These are phyloP conservation scores for Philaenus spumarius DNA, from an alignment of 1,140 invertebrate species.

Conservation along the genomic window DNA sequence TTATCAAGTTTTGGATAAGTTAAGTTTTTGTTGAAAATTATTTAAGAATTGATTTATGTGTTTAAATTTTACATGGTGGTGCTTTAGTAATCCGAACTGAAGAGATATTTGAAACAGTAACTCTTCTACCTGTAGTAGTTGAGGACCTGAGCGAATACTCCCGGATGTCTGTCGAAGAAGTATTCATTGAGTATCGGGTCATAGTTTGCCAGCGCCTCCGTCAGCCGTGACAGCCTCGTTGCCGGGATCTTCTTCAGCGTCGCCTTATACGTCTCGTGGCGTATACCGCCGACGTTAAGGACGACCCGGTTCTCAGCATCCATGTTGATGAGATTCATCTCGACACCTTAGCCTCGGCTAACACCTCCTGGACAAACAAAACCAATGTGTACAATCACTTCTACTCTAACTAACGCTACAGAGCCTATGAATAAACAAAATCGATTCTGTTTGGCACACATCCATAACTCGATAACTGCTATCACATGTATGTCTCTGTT, in stretches of 20 bases:
- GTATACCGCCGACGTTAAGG: slow-evolving; percentile 95
- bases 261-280: slow-evolving; percentile 94
- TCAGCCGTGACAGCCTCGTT: slow-evolving; percentile 79
- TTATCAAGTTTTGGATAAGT: neutral
- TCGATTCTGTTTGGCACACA: neutral
- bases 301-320: slow-evolving; percentile 96
- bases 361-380: slow-evolving; percentile 17
- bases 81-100: too few species aligned
- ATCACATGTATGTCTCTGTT: neutral
- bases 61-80: too few species aligned
- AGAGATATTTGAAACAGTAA: too few species aligned
- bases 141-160: slow-evolving; percentile 92
- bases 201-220: slow-evolving; percentile 88
- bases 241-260: slow-evolving; percentile 92
- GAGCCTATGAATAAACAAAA: neutral
- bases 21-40: neutral
- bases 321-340: slow-evolving; percentile 76
- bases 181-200: slow-evolving; percentile 96
- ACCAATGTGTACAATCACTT: neutral
- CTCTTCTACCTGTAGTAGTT: slow-evolving; percentile 84
- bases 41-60: too few species aligned
- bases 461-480: neutral
- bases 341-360: slow-evolving; percentile 15
- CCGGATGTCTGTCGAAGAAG: slow-evolving; percentile 97
- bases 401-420: neutral